Base-by-base conservation (phyloP, 2,797 vertebrate genomes). In the Pterois miles region DNA sequence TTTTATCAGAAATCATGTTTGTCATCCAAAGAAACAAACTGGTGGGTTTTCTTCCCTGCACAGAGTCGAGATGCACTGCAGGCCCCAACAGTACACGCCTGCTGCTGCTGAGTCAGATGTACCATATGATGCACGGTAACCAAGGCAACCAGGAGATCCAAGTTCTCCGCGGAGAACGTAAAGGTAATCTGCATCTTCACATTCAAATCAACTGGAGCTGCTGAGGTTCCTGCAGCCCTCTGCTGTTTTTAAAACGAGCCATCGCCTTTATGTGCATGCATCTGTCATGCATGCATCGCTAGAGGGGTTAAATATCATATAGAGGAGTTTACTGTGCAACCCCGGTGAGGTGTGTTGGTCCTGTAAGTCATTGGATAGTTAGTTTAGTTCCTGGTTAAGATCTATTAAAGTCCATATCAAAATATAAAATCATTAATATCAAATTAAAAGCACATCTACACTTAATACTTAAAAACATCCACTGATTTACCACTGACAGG, bases 161-260 rank as follows among this genome's bases (percentile, higher is more conserved):
- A 82, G 89, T 90, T 83, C 84, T 91, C 90, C 80, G 29, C 6
- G 18, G 92, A 92, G 90, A 87, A 91, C 46, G 40, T 93, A 93
- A 94, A 94, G 93, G 93, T 93, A 76, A 88, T 91, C 89, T 93
- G 92, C 93, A 88, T 92, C 87, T 84, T 88, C 81, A 93, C 92
- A 91, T 93, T 94, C 90, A 86, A 72, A 76, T 79, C 71, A 65
- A 16, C 43, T 13, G 50, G 60, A 78, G 71, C 76, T 34, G 7
- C 71, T 31, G 74, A 64, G 40, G 72, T 54, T 29, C 73, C 78
- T 46, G 78, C 56, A 75, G 81, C 75, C 58, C 65, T 58, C 57
- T 20, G 72, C 46, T 23, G 3, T 43, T 43, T 43, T 43, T 18
- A 18, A 18, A 34, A 70, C 69, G 70, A 81, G 70, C 43, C 25